These are phyloP conservation scores for Pluvianellus socialis DNA, from an alignment of 2,113 vertebrate genomes.

Conservation along the genomic window DNA sequence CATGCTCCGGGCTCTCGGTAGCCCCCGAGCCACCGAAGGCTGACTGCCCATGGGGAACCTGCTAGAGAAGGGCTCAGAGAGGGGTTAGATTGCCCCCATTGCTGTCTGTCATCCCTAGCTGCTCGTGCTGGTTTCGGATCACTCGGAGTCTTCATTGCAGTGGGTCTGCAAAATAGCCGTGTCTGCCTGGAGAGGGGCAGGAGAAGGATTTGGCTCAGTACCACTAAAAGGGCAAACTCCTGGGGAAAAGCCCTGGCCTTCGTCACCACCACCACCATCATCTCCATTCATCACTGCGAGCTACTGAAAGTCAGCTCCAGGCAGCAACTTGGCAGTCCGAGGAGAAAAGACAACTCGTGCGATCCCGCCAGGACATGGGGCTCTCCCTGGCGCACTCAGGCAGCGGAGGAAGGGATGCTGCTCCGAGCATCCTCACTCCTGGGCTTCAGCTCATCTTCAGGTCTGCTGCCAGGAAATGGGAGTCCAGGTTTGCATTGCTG, in stretches of 20 bases:
- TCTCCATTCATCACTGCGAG: background rate
- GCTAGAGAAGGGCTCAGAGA: background rate
- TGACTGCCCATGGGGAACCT: background rate
- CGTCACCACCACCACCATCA: background rate
- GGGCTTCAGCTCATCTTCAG: background rate
- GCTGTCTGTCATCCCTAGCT: background rate
- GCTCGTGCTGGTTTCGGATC: background rate
- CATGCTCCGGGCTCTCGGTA: background rate
- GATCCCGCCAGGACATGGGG: rapidly evolving
- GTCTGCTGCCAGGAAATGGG: background rate
- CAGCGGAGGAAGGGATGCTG: rapidly evolving
- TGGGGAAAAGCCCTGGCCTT: background rate
- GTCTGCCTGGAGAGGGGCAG: background rate
- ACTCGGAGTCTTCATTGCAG: background rate
- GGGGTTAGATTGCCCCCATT: background rate
- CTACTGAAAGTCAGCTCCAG: background rate
- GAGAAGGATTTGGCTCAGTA: background rate
- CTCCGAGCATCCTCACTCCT: background rate
- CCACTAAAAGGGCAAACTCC: background rate
- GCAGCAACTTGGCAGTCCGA: background rate
- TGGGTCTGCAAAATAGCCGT: background rate
- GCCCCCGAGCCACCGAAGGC: background rate
- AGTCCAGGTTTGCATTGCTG: background rate
- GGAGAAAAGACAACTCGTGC: background rate
- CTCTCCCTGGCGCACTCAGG: rapidly evolving